Conservation (phyloP, 2,113 vertebrate species). For the Urocitellus parryii region DNA sequence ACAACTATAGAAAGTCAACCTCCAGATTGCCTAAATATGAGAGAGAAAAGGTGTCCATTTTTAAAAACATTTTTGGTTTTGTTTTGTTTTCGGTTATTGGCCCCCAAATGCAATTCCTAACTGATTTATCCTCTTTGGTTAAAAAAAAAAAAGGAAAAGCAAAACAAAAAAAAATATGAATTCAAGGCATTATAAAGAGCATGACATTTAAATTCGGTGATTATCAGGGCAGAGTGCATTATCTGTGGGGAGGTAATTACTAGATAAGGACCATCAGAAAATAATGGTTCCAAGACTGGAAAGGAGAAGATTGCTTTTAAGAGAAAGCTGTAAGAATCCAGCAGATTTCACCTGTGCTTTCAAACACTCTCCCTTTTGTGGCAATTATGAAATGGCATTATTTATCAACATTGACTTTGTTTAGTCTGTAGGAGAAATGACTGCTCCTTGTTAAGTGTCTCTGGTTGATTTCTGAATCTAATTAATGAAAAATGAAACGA, state of each 20-base stretch:
- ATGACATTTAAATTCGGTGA: neutral
- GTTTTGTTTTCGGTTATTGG: constrained; percentile 5
- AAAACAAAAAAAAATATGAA: neutral
- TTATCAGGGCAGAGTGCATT: neutral
- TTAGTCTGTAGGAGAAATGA: constrained; percentile 44
- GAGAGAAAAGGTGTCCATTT: neutral
- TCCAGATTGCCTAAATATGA: neutral
- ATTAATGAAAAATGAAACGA: constrained; percentile 62
- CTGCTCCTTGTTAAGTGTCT: constrained; percentile 38
- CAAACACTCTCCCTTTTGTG: constrained; percentile 55
- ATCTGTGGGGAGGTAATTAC: neutral
- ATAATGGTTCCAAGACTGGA: neutral
- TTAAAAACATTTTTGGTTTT: neutral
- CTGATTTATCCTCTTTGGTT: neutral
- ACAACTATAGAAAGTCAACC: neutral
- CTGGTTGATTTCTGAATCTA: constrained; percentile 47
- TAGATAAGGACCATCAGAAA: too few species aligned
- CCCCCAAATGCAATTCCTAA: neutral
- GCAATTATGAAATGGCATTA: constrained; percentile 52
- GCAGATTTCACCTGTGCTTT: constrained; percentile 6
- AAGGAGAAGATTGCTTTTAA: neutral
- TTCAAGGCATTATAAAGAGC: neutral
- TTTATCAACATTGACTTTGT: constrained; percentile 53
- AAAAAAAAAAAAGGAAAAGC: neutral
- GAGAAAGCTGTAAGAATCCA: neutral